A percentile compares a stretch with the other conserved stretches of the same genome.
phyloP scores from a whole-genome alignment of 2,888 invertebrate species.

The Lysandra bellargus region DNA sequence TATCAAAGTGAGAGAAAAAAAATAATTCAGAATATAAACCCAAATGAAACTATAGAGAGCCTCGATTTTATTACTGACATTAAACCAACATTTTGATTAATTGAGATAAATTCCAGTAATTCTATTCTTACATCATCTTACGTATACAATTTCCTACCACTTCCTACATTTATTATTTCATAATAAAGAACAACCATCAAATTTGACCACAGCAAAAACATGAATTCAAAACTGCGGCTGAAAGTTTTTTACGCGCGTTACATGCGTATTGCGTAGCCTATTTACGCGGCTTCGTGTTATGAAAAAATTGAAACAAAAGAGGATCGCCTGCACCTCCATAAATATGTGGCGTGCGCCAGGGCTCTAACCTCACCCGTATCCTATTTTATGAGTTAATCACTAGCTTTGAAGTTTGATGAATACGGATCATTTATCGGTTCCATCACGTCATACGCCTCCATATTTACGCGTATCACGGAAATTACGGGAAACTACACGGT shows the following conservation, averaged over 20 bases:
- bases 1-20: background rate
- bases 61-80: too few relatives aligned
- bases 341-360: constrained; percentile 56
- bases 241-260: background rate
- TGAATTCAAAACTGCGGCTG: background rate
- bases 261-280: background rate
- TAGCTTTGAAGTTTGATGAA: constrained; percentile 74
- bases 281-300: constrained; percentile 37
- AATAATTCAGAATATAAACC: background rate
- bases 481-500: background rate
- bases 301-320: constrained; percentile 43
- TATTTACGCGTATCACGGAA: constrained; percentile 37
- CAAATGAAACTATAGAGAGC: background rate
- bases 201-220: background rate
- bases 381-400: constrained; percentile 74
- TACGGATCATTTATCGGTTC: constrained; percentile 63
- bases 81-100: too few relatives aligned
- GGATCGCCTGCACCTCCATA: constrained; percentile 40
- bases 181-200: background rate
- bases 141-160: too few relatives aligned
- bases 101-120: too few relatives aligned
- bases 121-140: too few relatives aligned
- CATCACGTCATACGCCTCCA: constrained; percentile 55
- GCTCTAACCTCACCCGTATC: constrained; percentile 50
- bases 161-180: too few relatives aligned